phyloP scores from a whole-genome alignment of 2,113 vertebrate genomes.

The Oreochromis aureus region DNA sequence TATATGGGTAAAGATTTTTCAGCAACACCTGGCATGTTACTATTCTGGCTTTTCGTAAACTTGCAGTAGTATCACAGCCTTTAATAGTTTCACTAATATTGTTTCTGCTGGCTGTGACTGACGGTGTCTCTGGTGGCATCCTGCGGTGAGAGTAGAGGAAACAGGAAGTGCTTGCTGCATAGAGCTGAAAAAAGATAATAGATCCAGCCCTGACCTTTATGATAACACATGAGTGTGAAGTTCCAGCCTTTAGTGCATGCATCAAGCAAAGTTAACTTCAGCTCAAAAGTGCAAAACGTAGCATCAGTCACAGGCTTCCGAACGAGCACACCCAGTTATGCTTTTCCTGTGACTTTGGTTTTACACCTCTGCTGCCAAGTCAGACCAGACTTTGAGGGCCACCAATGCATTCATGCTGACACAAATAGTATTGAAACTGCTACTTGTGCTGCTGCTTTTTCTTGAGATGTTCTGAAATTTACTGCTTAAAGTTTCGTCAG shows the following conservation, averaged over 20 bases:
- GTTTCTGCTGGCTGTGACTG: conserved; percentile 42
- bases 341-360: background rate
- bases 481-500: background rate
- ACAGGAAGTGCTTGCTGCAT: conserved; percentile 60
- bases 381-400: background rate
- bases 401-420: background rate
- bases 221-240: conserved; percentile 32
- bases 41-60: background rate
- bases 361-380: background rate
- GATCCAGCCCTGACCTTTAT: conserved; percentile 45
- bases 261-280: background rate
- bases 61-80: background rate
- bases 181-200: conserved; percentile 53
- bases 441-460: background rate
- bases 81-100: background rate
- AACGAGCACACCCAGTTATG: background rate
- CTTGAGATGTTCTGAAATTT: background rate
- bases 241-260: background rate
- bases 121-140: conserved; percentile 47
- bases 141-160: conserved; percentile 53
- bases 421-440: background rate
- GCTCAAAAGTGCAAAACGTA: background rate
- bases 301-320: background rate
- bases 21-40: background rate
- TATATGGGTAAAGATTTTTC: background rate